Evolutionary conservation across 1,140 invertebrate species (phyloP).

Genomic region (Piezodorus guildinii): DNA sequence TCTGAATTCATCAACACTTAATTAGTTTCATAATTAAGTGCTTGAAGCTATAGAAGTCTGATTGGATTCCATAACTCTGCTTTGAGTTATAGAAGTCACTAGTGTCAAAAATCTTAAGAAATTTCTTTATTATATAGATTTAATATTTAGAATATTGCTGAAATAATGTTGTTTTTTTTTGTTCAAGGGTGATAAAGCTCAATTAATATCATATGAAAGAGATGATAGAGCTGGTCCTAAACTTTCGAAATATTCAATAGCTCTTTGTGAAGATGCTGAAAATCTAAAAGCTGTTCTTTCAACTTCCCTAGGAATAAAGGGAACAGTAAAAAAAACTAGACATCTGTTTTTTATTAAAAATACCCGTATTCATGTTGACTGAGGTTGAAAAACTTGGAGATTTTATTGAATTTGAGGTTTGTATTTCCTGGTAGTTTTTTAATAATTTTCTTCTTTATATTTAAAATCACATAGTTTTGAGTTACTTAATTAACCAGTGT

Average conservation of each 20-base stretch:
- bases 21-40: no score
- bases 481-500: no score
- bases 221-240: slow-evolving; percentile 58
- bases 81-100: no score
- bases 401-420: slow-evolving; percentile 84
- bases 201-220: slow-evolving; percentile 70
- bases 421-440: neutral
- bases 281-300: slow-evolving; percentile 39
- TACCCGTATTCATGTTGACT: slow-evolving; percentile 82
- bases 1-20: no score
- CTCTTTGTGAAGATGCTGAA: slow-evolving; percentile 32
- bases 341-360: slow-evolving; percentile 66
- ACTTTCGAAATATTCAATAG: slow-evolving; percentile 36
- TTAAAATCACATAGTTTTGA: no score
- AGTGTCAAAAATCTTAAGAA: no score
- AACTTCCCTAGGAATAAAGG: slow-evolving; percentile 48
- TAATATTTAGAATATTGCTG: no score
- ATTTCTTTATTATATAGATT: no score
- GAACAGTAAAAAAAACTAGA: slow-evolving; percentile 58
- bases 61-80: no score
- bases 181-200: slow-evolving; percentile 41
- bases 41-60: no score
- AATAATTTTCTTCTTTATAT: no score
- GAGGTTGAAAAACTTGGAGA: slow-evolving; percentile 64
- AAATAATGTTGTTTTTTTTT: no score